phyloP scores from a whole-genome alignment of 2,888 invertebrate genomes.

The Neoascia interrupta region DNA sequence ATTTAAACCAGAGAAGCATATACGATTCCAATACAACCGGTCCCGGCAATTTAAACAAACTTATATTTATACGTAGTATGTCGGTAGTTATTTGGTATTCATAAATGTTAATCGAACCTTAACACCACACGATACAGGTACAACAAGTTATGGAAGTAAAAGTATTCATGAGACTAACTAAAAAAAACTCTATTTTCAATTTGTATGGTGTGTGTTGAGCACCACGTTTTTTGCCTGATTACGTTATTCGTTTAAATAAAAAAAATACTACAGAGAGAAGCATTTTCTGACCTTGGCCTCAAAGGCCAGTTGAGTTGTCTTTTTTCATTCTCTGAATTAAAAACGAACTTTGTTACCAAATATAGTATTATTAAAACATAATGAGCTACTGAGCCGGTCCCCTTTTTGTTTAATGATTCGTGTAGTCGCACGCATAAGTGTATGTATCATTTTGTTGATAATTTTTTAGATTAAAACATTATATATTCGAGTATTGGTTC shows the following conservation, averaged over 20 bases:
- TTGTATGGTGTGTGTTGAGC: not conserved
- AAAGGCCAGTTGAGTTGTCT: slow-evolving; percentile 4
- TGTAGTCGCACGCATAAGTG: slow-evolving; percentile 5
- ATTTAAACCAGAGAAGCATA: no score
- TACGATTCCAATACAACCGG: no score
- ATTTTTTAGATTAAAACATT: no score
- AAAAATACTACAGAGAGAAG: no score
- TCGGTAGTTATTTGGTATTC: no score
- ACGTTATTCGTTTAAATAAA: slow-evolving; percentile 40
- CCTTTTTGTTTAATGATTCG: slow-evolving; percentile 13
- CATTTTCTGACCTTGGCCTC: slow-evolving; percentile 29
- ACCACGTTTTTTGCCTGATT: not conserved
- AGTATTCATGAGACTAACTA: no score
- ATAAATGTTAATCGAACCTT: not conserved
- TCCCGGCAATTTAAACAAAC: no score
- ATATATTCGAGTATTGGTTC: no score
- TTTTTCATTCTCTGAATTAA: no score
- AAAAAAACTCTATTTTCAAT: no score
- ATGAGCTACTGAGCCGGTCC: not conserved
- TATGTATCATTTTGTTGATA: no score
- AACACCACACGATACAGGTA: not conserved
- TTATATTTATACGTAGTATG: no score
- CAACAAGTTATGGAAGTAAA: slow-evolving; percentile 25
- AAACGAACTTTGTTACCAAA: slow-evolving; percentile 21
- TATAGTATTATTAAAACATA: slow-evolving; percentile 22